A percentile compares a stretch with the other conserved stretches of the same genome.
Evolutionary conservation across 2,113 vertebrate species (phyloP).

Genomic region (Bubo bubo): DNA sequence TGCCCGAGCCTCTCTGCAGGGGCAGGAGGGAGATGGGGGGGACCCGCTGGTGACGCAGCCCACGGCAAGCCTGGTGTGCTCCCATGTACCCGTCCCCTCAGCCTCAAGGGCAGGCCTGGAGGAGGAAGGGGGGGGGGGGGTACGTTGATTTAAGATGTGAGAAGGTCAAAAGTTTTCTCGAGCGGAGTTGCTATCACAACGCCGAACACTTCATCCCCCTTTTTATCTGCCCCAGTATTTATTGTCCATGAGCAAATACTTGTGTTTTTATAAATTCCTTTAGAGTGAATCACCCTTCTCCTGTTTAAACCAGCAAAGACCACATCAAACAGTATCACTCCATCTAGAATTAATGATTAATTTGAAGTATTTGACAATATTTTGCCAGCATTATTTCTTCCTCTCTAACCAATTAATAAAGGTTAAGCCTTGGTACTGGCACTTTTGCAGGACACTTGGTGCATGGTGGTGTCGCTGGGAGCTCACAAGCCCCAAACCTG

Average conservation of each 20-base stretch:
- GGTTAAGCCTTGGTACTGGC: constrained; percentile 2
- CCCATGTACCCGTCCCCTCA: fast-evolving
- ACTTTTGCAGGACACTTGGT: neutral
- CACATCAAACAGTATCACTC: constrained; percentile 74
- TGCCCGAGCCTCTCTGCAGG: neutral
- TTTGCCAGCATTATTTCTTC: constrained; percentile 49
- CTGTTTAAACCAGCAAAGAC: constrained; percentile 72
- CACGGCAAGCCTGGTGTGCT: fast-evolving
- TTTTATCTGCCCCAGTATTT: constrained; percentile 70
- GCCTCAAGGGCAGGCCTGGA: neutral
- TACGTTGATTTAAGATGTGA: constrained; percentile 58
- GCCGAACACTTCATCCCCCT: constrained; percentile 43
- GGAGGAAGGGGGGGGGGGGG: neutral
- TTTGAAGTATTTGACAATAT: constrained; percentile 63
- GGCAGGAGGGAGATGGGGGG: neutral
- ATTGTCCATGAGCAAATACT: constrained; percentile 78
- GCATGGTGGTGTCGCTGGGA: neutral
- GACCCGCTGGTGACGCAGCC: neutral
- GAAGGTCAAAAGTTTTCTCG: constrained; percentile 67
- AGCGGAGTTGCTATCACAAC: constrained; percentile 41
- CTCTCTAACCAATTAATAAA: constrained; percentile 61
- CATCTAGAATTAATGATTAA: constrained; percentile 79
- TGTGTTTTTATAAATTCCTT: constrained; percentile 77
- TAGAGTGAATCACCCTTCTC: constrained; percentile 73
- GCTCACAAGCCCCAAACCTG: neutral